Evolutionary conservation across 2,113 vertebrate species (phyloP).

Genomic region (Vicugna pacos): DNA sequence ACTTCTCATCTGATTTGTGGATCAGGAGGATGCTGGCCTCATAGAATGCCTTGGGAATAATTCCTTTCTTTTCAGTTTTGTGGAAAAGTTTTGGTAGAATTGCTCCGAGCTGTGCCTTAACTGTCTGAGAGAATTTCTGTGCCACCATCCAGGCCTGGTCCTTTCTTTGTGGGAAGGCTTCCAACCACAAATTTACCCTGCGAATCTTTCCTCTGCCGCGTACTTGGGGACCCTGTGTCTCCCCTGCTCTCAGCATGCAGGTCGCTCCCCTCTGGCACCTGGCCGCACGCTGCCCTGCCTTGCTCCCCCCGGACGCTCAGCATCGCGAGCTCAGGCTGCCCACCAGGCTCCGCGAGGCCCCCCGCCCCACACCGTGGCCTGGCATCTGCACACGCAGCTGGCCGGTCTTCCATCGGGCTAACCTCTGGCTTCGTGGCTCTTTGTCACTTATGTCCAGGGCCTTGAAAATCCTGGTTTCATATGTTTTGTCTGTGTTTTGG

Average conservation of each 20-base stretch:
- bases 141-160: rapidly evolving
- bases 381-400: neutral
- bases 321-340: neutral
- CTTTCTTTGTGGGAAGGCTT: neutral
- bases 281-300: neutral
- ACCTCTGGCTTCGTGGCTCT: rapidly evolving
- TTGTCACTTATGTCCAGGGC: neutral
- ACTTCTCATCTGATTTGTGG: neutral
- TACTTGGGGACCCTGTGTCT: rapidly evolving
- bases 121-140: neutral
- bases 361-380: neutral
- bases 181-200: neutral
- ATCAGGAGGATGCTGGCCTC: no score
- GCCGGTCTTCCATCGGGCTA: neutral
- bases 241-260: neutral
- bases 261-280: rapidly evolving
- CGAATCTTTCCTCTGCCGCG: neutral
- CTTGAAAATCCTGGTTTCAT: neutral
- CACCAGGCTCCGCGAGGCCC: no score
- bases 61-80: neutral
- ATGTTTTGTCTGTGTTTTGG: rapidly evolving
- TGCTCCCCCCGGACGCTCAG: neutral
- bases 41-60: neutral
- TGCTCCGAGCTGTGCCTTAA: neutral
- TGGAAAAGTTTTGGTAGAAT: neutral